A percentile compares a stretch with the other conserved stretches of the same genome.
Evolutionary conservation across 1,140 invertebrate species (phyloP).

Genomic region (Caenorhabditis elegans): DNA sequence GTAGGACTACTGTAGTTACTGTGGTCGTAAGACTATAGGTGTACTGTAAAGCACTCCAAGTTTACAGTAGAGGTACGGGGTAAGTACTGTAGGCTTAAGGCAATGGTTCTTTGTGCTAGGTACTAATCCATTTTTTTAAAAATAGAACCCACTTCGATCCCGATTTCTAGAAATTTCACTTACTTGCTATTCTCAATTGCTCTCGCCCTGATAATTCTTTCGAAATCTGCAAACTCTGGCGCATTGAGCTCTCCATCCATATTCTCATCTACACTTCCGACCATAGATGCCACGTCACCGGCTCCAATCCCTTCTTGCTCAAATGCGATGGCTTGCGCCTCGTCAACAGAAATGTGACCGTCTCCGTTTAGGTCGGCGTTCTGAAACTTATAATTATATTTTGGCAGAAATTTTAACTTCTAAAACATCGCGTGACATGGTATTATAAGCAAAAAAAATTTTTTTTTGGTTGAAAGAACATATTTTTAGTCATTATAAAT

Average conservation of each 20-base stretch:
- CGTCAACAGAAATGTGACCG: constrained; percentile 63
- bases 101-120: too few species aligned
- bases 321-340: constrained; percentile 65
- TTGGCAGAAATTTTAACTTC: background rate
- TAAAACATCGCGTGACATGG: too few species aligned
- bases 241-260: constrained; percentile 66
- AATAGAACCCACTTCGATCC: too few species aligned
- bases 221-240: constrained; percentile 65
- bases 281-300: constrained; percentile 63
- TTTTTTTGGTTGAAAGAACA: too few species aligned
- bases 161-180: constrained; percentile 51
- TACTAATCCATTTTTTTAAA: too few species aligned
- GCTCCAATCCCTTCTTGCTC: constrained; percentile 66
- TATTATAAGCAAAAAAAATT: too few species aligned
- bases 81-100: too few species aligned
- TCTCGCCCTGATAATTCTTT: constrained; percentile 61
- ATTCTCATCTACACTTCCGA: constrained; percentile 63
- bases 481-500: too few species aligned
- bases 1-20: too few species aligned
- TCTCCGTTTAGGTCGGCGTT: constrained; percentile 60
- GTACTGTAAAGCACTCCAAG: too few species aligned
- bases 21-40: too few species aligned
- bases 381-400: constrained; percentile 43
- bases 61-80: too few species aligned
- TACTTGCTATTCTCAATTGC: constrained; percentile 65